Percentiles rank a stretch among this genome's conserved stretches.
Conservation (phyloP, 35 echinoderm and acorn worm genomes). For the Acanthaster planci region DNA sequence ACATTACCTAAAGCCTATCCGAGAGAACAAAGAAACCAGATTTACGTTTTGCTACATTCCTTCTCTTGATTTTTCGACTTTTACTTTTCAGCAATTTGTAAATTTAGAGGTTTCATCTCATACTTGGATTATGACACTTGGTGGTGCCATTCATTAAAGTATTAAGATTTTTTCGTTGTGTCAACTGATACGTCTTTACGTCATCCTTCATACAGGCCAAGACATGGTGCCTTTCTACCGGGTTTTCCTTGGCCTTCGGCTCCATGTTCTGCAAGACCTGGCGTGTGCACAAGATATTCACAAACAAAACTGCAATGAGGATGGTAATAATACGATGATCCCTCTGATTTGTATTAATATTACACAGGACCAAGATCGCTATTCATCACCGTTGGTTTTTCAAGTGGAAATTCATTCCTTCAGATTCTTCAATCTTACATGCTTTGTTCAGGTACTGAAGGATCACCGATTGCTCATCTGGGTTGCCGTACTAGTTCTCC, state of each 20-base stretch:
- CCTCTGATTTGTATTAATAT: not conserved
- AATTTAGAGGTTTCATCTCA: too few relatives aligned
- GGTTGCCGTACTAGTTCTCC: conserved; percentile 61
- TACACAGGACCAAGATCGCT: not conserved
- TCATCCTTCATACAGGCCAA: conserved; percentile 58
- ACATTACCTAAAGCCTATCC: too few relatives aligned
- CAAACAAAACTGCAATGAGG: conserved; percentile 66
- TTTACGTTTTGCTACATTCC: too few relatives aligned
- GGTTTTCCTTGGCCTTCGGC: conserved; percentile 88
- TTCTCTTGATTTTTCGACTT: too few relatives aligned
- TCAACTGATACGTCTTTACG: not conserved
- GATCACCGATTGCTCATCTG: conserved; percentile 57
- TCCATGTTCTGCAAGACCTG: conserved; percentile 98
- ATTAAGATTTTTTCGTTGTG: too few relatives aligned
- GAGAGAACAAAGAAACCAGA: too few relatives aligned
- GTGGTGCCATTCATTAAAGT: too few relatives aligned
- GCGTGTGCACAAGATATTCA: conserved; percentile 93
- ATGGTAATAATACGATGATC: conserved; percentile 46
- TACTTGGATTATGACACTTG: too few relatives aligned
- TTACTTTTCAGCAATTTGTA: too few relatives aligned
- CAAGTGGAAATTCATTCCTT: not conserved
- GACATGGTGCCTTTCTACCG: conserved; percentile 59
- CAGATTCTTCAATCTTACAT: not conserved
- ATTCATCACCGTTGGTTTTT: not conserved
- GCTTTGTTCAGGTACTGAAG: conserved; percentile 53